Percentiles rank a stretch among this genome's conserved stretches.
Conservation (phyloP, 2,797 vertebrate species). For the Limosa lapponica region DNA sequence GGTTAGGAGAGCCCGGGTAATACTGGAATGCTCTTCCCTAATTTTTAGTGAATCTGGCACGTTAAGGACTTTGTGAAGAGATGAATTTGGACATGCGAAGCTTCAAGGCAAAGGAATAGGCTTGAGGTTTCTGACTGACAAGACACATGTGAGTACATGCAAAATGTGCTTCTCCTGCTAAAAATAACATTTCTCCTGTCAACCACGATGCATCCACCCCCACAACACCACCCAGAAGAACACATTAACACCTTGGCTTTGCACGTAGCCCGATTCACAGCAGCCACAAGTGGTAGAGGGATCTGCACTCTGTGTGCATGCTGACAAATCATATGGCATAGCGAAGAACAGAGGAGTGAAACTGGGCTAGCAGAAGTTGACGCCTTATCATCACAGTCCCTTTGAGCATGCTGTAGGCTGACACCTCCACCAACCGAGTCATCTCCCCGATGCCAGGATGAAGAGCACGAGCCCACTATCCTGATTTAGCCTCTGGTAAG, state of each 20-base stretch:
- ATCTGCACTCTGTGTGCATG: conserved; percentile 66
- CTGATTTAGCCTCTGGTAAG: conserved; percentile 60
- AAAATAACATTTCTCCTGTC: conserved; percentile 72
- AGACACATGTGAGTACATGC: conserved; percentile 74
- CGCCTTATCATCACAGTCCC: conserved; percentile 68
- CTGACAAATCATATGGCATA: conserved; percentile 70
- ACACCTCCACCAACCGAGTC: conserved; percentile 70
- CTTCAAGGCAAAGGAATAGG: conserved; percentile 58
- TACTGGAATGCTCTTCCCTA: background rate
- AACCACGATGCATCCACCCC: conserved; percentile 66
- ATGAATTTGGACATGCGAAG: conserved; percentile 58
- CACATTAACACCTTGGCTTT: conserved; percentile 72
- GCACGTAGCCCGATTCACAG: conserved; percentile 70
- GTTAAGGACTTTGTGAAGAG: conserved; percentile 18
- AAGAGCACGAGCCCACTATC: conserved; percentile 59
- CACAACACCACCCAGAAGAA: conserved; percentile 73
- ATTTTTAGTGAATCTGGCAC: background rate
- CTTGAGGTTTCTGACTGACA: conserved; percentile 71
- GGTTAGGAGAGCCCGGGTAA: conserved; percentile 3
- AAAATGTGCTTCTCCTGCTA: conserved; percentile 69
- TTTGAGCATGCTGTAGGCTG: conserved; percentile 69
- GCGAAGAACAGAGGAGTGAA: conserved; percentile 69
- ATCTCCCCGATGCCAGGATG: conserved; percentile 56
- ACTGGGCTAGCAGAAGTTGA: conserved; percentile 73
- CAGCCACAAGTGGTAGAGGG: conserved; percentile 72